Conservation (phyloP, 2,113 vertebrate genomes). For the Axis porcinus region DNA sequence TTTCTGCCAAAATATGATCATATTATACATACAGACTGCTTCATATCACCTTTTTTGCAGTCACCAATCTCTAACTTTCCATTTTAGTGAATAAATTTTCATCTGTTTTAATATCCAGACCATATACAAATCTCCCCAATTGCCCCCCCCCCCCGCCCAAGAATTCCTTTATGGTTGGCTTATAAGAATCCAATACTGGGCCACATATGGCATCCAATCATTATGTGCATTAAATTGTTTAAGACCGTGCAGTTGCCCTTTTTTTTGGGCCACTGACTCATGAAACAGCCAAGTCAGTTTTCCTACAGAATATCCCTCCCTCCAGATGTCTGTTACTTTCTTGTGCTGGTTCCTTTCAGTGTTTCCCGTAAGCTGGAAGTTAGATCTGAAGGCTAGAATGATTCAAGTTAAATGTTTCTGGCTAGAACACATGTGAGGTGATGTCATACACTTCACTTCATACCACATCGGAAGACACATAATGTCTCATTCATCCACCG, state of each 20-base stretch:
- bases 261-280: neutral
- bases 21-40: neutral
- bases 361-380: constrained; percentile 5
- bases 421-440: neutral
- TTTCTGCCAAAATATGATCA: constrained; percentile 14
- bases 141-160: neutral
- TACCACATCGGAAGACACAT: neutral
- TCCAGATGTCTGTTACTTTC: neutral
- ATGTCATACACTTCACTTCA: neutral
- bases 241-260: neutral
- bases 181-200: neutral
- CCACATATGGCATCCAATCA: neutral
- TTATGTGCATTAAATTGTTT: neutral
- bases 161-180: neutral
- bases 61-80: neutral
- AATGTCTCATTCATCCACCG: neutral
- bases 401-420: neutral
- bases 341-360: neutral
- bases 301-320: neutral
- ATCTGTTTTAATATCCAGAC: neutral
- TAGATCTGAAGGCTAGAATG: neutral
- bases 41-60: neutral
- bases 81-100: neutral
- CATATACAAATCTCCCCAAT: neutral
- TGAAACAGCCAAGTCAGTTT: neutral